Evolutionary conservation across 2,888 invertebrate genomes (phyloP).

Genomic region (Drosophila stalkeri): DNA sequence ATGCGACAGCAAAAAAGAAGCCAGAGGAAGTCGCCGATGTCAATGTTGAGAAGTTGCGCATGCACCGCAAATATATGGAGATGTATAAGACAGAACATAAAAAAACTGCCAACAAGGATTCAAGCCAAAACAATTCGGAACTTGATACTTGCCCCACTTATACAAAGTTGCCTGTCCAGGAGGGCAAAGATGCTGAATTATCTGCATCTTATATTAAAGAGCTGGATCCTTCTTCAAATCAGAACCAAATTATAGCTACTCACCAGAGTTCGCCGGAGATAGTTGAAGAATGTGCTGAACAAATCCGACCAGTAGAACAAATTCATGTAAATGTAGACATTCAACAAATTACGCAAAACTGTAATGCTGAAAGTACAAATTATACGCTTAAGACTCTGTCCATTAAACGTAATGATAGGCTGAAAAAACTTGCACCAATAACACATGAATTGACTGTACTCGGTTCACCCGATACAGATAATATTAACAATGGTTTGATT

Average conservation of each 20-base stretch:
- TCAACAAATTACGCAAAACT: not conserved
- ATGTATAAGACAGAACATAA: conserved; percentile 43
- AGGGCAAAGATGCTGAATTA: not conserved
- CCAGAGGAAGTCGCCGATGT: not conserved
- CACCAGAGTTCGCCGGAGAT: not conserved
- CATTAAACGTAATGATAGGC: not conserved
- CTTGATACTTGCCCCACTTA: conserved; percentile 15
- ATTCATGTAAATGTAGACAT: not conserved
- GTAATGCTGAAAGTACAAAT: not conserved
- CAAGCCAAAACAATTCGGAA: not conserved
- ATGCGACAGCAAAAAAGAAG: not conserved
- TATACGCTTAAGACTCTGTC: not conserved
- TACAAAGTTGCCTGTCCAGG: conserved; percentile 17
- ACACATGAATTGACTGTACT: not conserved
- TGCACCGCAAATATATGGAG: conserved; percentile 49
- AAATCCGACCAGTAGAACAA: not conserved
- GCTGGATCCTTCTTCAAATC: not conserved
- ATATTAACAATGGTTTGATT: not conserved
- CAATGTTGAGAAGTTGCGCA: conserved; percentile 1
- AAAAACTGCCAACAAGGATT: conserved; percentile 25
- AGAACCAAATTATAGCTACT: not conserved
- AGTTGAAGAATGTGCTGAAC: not conserved
- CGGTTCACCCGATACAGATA: not conserved
- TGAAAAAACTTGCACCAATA: no score
- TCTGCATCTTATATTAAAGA: not conserved